These are phyloP conservation scores for Lacerta bilineata DNA, from an alignment of 2,797 vertebrate genomes.

Conservation along the genomic window DNA sequence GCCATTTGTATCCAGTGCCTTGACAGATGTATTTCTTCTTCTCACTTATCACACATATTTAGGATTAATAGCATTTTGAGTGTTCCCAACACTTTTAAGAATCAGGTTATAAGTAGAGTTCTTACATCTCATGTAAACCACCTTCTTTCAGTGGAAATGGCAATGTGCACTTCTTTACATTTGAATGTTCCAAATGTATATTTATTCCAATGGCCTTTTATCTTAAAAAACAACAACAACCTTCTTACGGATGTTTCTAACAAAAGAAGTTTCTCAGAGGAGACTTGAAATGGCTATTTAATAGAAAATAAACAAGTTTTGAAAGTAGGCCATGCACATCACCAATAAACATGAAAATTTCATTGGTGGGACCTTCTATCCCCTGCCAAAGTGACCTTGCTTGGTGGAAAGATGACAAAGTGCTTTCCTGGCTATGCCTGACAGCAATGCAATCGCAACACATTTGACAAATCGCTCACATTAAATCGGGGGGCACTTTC, in stretches of 20 bases:
- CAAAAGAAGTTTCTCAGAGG: constrained; percentile 34
- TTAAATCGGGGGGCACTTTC: constrained; percentile 86
- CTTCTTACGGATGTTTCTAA: constrained; percentile 29
- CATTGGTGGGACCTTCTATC: constrained; percentile 72
- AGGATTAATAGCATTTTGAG: not conserved
- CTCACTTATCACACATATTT: not conserved
- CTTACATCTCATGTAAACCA: not conserved
- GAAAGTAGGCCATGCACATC: constrained; percentile 72
- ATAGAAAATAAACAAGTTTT: constrained; percentile 60
- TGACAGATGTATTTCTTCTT: not conserved
- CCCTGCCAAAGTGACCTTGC: constrained; percentile 88
- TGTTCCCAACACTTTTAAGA: not conserved
- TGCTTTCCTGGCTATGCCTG: constrained; percentile 78
- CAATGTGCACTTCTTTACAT: not conserved
- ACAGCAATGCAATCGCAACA: constrained; percentile 81
- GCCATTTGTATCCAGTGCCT: not conserved
- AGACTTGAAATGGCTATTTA: constrained; percentile 40
- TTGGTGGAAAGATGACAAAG: constrained; percentile 84
- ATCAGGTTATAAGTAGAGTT: not conserved
- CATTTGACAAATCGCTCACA: constrained; percentile 85
- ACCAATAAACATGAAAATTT: constrained; percentile 73
- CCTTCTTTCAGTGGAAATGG: not conserved
- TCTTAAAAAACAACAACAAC: not conserved
- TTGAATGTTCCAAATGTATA: not conserved
- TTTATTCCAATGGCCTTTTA: not conserved